These are phyloP conservation scores for Siniperca undulata DNA, from an alignment of 2,797 vertebrate genomes.

Conservation along the genomic window DNA sequence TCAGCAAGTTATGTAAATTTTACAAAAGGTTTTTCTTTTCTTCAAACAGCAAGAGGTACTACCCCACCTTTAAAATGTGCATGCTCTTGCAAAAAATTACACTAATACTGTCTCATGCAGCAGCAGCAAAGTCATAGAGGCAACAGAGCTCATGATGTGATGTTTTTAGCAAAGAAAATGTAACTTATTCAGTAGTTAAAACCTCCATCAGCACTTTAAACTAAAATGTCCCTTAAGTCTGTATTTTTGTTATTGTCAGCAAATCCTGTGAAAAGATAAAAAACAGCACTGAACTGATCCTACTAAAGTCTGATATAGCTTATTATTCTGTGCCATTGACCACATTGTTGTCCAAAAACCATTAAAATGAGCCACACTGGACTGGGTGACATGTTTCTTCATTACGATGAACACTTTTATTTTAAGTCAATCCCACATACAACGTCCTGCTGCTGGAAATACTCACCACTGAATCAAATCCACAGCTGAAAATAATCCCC, in stretches of 20 bases:
- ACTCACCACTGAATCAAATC: background rate
- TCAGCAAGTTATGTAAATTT: conserved; percentile 49
- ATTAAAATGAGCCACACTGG: background rate
- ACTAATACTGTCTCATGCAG: background rate
- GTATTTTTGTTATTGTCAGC: background rate
- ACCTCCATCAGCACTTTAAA: background rate
- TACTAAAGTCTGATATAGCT: background rate
- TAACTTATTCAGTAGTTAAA: background rate
- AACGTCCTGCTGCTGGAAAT: background rate
- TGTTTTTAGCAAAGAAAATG: conserved; percentile 2
- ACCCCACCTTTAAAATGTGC: conserved; percentile 22
- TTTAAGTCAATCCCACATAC: background rate
- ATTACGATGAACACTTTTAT: background rate
- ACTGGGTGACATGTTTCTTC: background rate
- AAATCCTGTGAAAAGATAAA: background rate
- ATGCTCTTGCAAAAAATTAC: conserved; percentile 16
- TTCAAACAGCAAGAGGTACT: conserved; percentile 15
- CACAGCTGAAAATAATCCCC: background rate
- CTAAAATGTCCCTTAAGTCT: background rate
- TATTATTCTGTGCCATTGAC: background rate
- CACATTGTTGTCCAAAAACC: background rate
- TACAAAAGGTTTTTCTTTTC: background rate
- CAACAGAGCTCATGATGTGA: conserved; percentile 13
- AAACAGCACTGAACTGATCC: background rate
- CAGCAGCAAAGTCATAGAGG: background rate